Percentiles rank a stretch among this genome's conserved stretches.
phyloP scores from a whole-genome alignment of 2,797 vertebrate genomes.

The Intellagama lesueurii region DNA sequence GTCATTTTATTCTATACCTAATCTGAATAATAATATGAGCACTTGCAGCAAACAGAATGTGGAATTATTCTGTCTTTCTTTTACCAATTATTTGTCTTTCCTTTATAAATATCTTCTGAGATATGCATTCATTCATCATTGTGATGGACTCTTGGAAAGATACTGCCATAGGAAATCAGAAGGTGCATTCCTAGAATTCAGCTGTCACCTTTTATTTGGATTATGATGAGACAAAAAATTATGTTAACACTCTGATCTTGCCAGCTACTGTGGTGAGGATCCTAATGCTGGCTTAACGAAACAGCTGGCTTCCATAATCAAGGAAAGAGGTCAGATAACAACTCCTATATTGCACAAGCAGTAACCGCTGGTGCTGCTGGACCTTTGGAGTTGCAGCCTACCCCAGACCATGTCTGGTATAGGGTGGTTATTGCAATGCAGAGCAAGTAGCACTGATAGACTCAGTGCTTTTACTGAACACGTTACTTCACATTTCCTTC shows the following conservation, averaged over 20 bases:
- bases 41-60: not conserved
- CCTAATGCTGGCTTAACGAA: not conserved
- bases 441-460: not conserved
- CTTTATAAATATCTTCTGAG: conserved; percentile 1
- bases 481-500: not conserved
- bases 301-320: not conserved
- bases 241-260: not conserved
- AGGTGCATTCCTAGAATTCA: not conserved
- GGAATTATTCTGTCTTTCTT: not conserved
- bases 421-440: not conserved
- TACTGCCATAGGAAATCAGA: not conserved
- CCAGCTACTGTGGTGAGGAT: not conserved
- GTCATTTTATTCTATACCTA: not conserved
- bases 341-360: not conserved
- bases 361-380: too few relatives aligned
- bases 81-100: not conserved
- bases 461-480: not conserved
- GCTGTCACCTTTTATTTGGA: not conserved
- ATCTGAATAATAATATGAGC: conserved; percentile 7
- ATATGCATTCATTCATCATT: conserved; percentile 1
- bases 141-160: not conserved
- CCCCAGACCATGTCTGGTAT: not conserved
- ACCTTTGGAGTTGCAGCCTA: not conserved
- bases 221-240: not conserved
- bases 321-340: not conserved